Percentiles rank a stretch among this genome's conserved stretches.
Evolutionary conservation across 2,888 invertebrate species (phyloP).

Genomic region (Tetragnatha montana): DNA sequence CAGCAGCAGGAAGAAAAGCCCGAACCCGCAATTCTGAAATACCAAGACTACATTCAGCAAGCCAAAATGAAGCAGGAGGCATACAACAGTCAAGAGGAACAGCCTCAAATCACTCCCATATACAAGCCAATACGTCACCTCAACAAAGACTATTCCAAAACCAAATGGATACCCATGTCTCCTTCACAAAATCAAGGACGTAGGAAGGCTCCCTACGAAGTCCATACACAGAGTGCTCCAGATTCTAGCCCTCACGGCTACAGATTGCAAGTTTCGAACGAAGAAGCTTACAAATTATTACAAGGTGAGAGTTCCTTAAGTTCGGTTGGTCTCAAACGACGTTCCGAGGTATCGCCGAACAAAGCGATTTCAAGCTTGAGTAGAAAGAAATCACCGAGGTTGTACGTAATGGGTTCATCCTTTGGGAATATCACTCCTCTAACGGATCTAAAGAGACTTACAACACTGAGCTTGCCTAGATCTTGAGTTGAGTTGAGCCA

Average conservation of each 20-base stretch:
- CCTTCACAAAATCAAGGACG: slow-evolving; percentile 9
- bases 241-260: neutral
- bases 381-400: slow-evolving; percentile 1
- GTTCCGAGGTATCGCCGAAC: neutral
- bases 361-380: neutral
- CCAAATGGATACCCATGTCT: slow-evolving; percentile 52
- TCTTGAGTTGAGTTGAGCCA: neutral
- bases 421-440: neutral
- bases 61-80: neutral
- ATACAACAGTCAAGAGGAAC: neutral
- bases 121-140: neutral
- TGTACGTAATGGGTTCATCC: neutral
- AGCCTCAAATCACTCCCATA: neutral
- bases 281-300: slow-evolving; percentile 23
- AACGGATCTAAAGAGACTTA: slow-evolving; percentile 8
- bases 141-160: slow-evolving; percentile 32
- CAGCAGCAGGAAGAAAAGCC: neutral
- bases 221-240: neutral
- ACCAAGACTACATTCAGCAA: neutral
- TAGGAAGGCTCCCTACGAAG: neutral
- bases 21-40: neutral
- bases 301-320: slow-evolving; percentile 21
- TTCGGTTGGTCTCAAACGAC: neutral
- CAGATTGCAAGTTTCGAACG: slow-evolving; percentile 4
- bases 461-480: neutral